Evolutionary conservation across 2,797 vertebrate species (phyloP), one percentile per base, ranked within the genome.

Genomic region (Otolemur crassicaudatus): DNA sequence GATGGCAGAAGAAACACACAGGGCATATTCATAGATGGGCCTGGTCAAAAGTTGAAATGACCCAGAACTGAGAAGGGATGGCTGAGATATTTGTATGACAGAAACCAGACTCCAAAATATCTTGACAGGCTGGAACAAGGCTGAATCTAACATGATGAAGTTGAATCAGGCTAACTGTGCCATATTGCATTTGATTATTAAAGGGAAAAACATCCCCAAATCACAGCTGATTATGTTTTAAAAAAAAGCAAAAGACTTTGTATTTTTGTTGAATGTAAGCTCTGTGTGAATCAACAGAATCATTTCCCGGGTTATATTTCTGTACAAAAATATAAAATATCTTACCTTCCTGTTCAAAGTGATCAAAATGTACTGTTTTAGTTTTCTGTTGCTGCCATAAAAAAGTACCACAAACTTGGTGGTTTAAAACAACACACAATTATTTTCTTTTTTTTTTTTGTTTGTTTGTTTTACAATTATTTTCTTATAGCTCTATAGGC

Each of bases 131-230:
- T 91, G 1, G 31, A 93, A 91, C 0, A 3, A 77, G 31, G 61
- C 46, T 34, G 25, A 92, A 53, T 77, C 22, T 91, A 90, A 70
- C 40, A 53, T 46, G 60, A 91, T 81, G 61, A 73, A 94, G 92
- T 91, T 14, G 60, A 94, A 27, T 31, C 43, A 58, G 72, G 61
- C 43, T 90, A 83, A 89, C 73, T 31, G 43, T 69, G 75, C n/a
- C 19, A 46, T 79, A 93, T 89, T 94, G n/a, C 34, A 49, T 93
- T 96, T 95, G n/a, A 86, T 95, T 84, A 58, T 91, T 95, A 94
- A 73, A 83, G 40, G 37, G 46, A 40, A 34, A 93, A 67, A 19
- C 1, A 2, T 89, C 37, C 49, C 67, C 14, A 67, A 11, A 11
- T 43, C 61, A 49, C n/a, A 83, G 88, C 22, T 90, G 79, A n/a